These are phyloP conservation scores for Micrasema longulum DNA, from an alignment of 1,140 invertebrate genomes.

Conservation along the genomic window DNA sequence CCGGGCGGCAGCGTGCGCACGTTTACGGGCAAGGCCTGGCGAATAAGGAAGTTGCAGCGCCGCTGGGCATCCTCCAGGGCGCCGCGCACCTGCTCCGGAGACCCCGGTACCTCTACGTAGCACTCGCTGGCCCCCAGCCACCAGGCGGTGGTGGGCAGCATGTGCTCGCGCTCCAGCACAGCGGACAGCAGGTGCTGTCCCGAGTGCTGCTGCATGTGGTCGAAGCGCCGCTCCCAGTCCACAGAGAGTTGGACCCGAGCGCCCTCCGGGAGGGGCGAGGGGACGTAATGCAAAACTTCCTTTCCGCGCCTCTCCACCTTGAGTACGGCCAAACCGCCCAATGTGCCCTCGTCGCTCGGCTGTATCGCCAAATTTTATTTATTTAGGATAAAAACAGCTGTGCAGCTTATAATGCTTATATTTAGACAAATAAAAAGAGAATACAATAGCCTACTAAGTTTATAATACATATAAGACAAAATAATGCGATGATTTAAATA, in stretches of 20 bases:
- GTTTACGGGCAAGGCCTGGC: constrained; percentile 70
- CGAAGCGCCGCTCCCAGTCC: constrained; percentile 83
- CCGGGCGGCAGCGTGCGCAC: constrained; percentile 74
- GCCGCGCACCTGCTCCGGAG: constrained; percentile 70
- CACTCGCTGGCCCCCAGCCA: constrained; percentile 78
- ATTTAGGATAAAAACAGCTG: too few relatives aligned
- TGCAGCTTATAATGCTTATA: too few relatives aligned
- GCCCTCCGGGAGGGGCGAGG: constrained; percentile 71
- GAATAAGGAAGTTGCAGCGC: constrained; percentile 77
- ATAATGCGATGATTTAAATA: neutral
- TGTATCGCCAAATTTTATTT: too few relatives aligned
- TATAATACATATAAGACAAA: too few relatives aligned
- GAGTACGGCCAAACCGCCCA: constrained; percentile 75
- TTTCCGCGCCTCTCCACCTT: constrained; percentile 75
- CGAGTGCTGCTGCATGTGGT: constrained; percentile 93
- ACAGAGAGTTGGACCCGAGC: constrained; percentile 72
- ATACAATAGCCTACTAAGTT: too few relatives aligned
- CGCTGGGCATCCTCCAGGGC: constrained; percentile 72
- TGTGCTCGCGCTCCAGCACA: constrained; percentile 77
- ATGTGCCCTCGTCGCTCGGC: constrained; percentile 55
- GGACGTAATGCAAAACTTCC: constrained; percentile 79
- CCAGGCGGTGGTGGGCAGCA: constrained; percentile 81
- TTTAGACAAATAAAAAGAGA: too few relatives aligned
- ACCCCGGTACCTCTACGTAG: constrained; percentile 72
- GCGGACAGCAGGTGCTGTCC: constrained; percentile 89